These are phyloP conservation scores for Piaya cayana DNA, from an alignment of 2,113 vertebrate genomes.

Conservation along the genomic window DNA sequence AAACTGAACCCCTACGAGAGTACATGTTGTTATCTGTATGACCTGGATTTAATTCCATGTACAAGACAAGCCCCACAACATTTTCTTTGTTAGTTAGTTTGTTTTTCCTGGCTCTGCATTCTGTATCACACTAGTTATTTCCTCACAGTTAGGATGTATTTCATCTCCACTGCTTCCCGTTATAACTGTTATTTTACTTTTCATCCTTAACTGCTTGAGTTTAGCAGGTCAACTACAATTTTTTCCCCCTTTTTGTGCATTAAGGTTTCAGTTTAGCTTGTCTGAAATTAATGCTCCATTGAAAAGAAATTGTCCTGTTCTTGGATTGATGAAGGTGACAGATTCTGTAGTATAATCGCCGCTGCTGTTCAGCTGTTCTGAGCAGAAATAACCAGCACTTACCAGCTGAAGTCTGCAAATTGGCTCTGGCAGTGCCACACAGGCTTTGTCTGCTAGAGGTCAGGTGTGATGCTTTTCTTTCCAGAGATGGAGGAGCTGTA, in stretches of 20 bases:
- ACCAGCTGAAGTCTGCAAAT: not conserved
- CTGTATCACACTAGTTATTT: not conserved
- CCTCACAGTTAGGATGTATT: not conserved
- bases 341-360: not conserved
- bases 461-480: not conserved
- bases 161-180: not conserved
- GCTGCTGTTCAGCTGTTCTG: not conserved
- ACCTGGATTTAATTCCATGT: not conserved
- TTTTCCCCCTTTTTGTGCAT: not conserved
- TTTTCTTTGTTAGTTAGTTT: not conserved
- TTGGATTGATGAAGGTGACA: not conserved
- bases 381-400: not conserved
- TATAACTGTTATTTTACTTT: not conserved
- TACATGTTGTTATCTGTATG: not conserved
- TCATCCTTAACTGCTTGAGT: not conserved
- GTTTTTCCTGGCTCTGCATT: not conserved
- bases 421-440: accelerated
- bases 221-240: not conserved
- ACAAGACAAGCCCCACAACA: not conserved
- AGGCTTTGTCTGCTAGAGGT: not conserved
- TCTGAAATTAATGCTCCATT: conserved; percentile 29
- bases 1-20: not conserved
- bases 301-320: not conserved
- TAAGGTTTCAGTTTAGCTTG: not conserved
- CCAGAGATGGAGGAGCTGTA: not conserved